A percentile compares a stretch with the other conserved stretches of the same genome.
Evolutionary conservation across 2,888 invertebrate species (phyloP).

Genomic region (Xylota segnis): DNA sequence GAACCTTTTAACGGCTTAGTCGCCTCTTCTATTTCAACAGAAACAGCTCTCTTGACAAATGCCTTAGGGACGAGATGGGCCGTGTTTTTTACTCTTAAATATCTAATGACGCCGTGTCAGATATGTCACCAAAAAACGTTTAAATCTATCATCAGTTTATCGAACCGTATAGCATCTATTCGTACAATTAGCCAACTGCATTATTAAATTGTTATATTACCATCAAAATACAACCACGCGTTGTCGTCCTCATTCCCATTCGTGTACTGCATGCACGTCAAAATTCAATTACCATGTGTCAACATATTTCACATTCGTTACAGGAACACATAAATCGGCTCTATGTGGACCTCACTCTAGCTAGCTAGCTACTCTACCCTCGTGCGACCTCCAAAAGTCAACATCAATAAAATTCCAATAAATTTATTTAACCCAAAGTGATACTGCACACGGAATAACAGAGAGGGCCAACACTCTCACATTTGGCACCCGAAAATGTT

Average conservation of each 20-base stretch:
- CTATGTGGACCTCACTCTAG: constrained; percentile 10
- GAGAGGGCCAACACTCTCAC: constrained; percentile 24
- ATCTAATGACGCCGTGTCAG: not conserved
- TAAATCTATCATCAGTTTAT: not conserved
- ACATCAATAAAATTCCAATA: constrained; percentile 75
- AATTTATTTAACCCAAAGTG: constrained; percentile 74
- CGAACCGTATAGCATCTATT: not conserved
- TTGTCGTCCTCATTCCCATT: not conserved
- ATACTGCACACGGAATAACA: constrained; percentile 70
- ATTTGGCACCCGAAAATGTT: constrained; percentile 34
- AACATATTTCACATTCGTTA: constrained; percentile 68
- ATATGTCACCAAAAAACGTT: not conserved
- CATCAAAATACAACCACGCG: constrained; percentile 2
- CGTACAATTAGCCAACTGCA: not conserved
- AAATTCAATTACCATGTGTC: constrained; percentile 72
- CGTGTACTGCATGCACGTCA: constrained; percentile 35
- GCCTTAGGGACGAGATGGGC: no score
- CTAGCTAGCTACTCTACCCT: constrained; percentile 2
- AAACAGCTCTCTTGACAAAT: no score
- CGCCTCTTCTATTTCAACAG: no score
- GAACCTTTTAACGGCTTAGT: no score
- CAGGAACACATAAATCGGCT: constrained; percentile 52
- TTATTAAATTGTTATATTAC: constrained; percentile 28
- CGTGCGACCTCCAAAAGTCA: constrained; percentile 63
- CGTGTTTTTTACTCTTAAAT: no score